These are phyloP conservation scores for Orthosia cruda DNA, from an alignment of 2,888 invertebrate species.

Conservation along the genomic window DNA sequence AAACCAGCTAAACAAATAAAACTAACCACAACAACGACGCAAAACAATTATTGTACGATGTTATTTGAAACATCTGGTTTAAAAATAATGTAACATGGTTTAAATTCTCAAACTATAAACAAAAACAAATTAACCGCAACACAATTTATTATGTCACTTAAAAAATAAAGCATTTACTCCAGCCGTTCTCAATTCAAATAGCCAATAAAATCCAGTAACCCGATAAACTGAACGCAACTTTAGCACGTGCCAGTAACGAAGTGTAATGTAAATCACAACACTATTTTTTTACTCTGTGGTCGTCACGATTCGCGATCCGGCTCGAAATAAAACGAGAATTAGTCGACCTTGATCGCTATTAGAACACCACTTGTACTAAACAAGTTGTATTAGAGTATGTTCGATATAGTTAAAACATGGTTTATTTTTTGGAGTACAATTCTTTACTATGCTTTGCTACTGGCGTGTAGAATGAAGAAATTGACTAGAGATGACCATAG, in stretches of 20 bases:
- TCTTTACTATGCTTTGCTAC: neutral
- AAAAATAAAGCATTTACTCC: neutral
- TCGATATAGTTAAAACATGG: slow-evolving; percentile 11
- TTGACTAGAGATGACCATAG: neutral
- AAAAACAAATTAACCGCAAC: neutral
- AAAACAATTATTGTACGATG: no score
- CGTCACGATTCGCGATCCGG: slow-evolving; percentile 53
- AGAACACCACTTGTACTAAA: slow-evolving; percentile 27
- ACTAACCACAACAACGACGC: neutral
- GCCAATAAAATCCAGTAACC: slow-evolving; percentile 16
- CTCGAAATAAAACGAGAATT: slow-evolving; percentile 58
- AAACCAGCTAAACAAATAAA: neutral
- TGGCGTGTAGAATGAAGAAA: neutral
- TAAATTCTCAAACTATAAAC: neutral
- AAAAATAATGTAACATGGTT: no score
- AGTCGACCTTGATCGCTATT: slow-evolving; percentile 58
- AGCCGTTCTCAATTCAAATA: slow-evolving; percentile 26
- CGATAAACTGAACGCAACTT: slow-evolving; percentile 32
- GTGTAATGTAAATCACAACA: slow-evolving; percentile 25
- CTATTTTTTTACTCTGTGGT: slow-evolving; percentile 41
- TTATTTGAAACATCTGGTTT: no score
- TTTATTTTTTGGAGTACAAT: slow-evolving; percentile 10
- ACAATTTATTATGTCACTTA: neutral
- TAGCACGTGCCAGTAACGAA: slow-evolving; percentile 27
- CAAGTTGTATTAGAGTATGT: slow-evolving; percentile 43